phyloP scores from a whole-genome alignment of 2,797 vertebrate genomes.

The Cossypha heuglini region DNA sequence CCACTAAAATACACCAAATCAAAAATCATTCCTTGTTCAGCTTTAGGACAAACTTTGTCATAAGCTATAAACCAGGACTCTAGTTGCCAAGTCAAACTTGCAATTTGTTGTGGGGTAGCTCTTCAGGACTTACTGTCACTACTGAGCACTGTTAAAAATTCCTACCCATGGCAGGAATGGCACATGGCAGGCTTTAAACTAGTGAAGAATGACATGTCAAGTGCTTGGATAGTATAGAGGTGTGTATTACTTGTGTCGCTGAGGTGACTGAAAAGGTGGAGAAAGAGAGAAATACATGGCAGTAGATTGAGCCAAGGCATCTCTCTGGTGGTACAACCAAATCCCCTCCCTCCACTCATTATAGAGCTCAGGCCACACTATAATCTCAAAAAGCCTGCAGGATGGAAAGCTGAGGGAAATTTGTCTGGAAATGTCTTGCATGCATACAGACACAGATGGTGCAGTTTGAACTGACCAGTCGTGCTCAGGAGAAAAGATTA shows the following conservation, averaged over 20 bases:
- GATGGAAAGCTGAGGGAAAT: neutral
- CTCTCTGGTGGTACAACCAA: neutral
- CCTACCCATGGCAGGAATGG: neutral
- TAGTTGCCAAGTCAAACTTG: neutral
- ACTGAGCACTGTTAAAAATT: neutral
- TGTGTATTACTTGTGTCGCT: neutral
- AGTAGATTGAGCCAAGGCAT: neutral
- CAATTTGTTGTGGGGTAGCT: neutral
- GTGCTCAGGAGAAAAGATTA: neutral
- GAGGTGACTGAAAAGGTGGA: neutral
- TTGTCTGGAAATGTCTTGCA: neutral
- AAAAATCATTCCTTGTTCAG: neutral
- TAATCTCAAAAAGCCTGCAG: neutral
- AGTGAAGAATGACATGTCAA: neutral
- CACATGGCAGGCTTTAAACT: neutral
- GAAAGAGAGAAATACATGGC: neutral
- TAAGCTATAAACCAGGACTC: neutral
- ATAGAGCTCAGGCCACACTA: neutral
- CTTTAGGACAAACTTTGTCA: neutral
- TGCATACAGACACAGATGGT: neutral
- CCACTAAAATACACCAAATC: neutral
- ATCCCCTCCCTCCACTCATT: fast-evolving
- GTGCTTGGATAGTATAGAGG: fast-evolving
- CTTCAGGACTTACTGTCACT: neutral
- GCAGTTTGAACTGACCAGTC: neutral